These are phyloP conservation scores for Todiramphus chloris DNA, from an alignment of 2,113 vertebrate genomes.

Conservation along the genomic window DNA sequence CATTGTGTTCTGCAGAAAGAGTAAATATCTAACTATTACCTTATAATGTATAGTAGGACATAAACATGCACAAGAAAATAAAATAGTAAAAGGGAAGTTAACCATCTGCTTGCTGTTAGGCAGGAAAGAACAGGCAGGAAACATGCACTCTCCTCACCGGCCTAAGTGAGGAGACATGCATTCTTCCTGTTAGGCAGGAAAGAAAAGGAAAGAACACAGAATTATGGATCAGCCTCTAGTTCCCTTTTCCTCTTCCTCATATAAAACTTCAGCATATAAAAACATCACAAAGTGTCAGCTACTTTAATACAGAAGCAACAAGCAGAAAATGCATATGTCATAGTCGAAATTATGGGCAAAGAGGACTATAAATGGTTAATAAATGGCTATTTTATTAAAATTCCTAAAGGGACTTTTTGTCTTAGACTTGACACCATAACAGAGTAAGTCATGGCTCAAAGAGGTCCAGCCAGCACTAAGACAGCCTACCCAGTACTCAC, in stretches of 20 bases:
- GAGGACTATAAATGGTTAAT: not conserved
- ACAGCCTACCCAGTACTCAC: not conserved
- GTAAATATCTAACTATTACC: not conserved
- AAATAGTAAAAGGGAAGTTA: not conserved
- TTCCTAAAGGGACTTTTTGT: not conserved
- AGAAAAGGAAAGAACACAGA: conserved; percentile 2
- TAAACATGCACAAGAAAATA: not conserved
- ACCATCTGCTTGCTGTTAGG: not conserved
- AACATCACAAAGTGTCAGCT: not conserved
- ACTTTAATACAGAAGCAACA: not conserved
- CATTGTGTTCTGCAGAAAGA: not conserved
- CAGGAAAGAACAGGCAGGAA: not conserved
- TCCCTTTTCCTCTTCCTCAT: not conserved
- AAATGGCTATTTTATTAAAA: not conserved
- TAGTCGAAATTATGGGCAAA: not conserved
- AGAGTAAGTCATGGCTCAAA: not conserved
- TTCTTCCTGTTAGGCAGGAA: too few species aligned
- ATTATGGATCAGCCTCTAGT: not conserved
- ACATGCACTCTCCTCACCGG: too few species aligned
- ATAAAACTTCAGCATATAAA: not conserved
- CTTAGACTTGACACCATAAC: not conserved
- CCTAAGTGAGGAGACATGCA: too few species aligned
- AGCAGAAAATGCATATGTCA: not conserved
- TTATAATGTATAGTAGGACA: not conserved
- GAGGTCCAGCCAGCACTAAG: not conserved